Base-by-base conservation (phyloP, 2,113 vertebrate species). In the Hyla sarda region DNA sequence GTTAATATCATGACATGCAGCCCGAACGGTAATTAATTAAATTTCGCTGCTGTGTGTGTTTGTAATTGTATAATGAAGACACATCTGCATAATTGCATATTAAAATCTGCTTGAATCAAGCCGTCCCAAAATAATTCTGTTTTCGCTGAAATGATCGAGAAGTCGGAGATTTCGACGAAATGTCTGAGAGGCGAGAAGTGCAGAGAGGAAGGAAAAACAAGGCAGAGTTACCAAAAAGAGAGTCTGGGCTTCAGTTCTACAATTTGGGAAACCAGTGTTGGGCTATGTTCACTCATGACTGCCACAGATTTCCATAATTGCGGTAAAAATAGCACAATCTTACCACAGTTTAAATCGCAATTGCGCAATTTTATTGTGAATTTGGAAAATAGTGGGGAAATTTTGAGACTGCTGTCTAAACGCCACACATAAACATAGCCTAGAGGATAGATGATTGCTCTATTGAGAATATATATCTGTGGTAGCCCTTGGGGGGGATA, bases 41-140 rank as follows among this genome's bases (percentile, higher is more conserved):
- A 92, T 91, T 91, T 92, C 89, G 90, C 88, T 90, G 89, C 67
- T 67, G 85, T 91, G 87, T 90, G 91, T 90, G 88, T 84, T 89
- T 92, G 71, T 91, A 91, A 92, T 93, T 92, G 87, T 92, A 89
- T 90, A 90, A 91, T 94, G 91, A 92, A 89, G 88, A 78, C 89
- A 54, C 34, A 90, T 92, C 91, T 93, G 82, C 90, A 92, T 93
- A 94, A 92, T 90, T 87, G 90, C 87, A 85, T 90, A 91, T 91
- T 88, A 72, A 82, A 58, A 89, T 88, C 75, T 91, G 76, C 89
- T 88, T 91, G 88, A 91, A 88, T 92, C 91, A 91, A 90, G 80
- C 74, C 91, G 90, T 91, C 14, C 78, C 88, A 85, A 90, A 16
- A 47, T 90, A 90, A 87, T 91, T 73, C 88, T 11, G 65, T 89